Base-by-base conservation (phyloP, 1,140 invertebrate genomes). In the Saccostrea glomerata region DNA sequence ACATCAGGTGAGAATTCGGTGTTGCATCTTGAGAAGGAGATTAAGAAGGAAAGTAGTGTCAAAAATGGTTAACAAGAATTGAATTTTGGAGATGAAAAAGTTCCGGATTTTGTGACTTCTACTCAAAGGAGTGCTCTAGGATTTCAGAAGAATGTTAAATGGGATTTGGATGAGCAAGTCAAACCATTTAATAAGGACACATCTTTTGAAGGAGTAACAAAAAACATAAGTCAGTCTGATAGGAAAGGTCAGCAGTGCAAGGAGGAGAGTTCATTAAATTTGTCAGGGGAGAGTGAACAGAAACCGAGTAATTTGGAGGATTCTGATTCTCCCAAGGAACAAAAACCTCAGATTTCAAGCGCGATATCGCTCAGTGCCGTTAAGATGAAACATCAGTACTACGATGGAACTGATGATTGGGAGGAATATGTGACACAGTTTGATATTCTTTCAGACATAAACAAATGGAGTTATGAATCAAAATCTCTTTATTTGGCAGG, bases 401-500 rank as follows among this genome's bases (percentile, higher is more conserved):
- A 85, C 47, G 82, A 85, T 36, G 83, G 87, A 15, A 56, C 40
- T 54, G 87, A 85, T 30, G 84, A 88, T 63, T 89, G 55, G 82
- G 85, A 86, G 15, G 85, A 86, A 73, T 89, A 89, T 54, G 47
- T 89, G 56, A 56, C 87, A 20, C 77, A 89, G 11, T 89, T 87
- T 87, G 83, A 89, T 55, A 87, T 89, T 58, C 55, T 82, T 20
- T 55, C 85, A 11, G 82, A 87, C 15, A 70, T 89, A 40, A 89
- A 89, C 83, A 25, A 30, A 4, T 87, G 82, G 82, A 70, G 66
- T 47, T 36, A 87, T 77, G 84, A 17, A 17, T 23, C 56, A 15
- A 89, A 87, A 54, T 55, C 73, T 17, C 66, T 89, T 17, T 85
- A 87, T 55, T 85, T 89, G 47, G 82, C 58, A 11, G 83, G 82